phyloP scores from a whole-genome alignment of 2,113 vertebrate genomes.

The Periophthalmodon schlosseri region DNA sequence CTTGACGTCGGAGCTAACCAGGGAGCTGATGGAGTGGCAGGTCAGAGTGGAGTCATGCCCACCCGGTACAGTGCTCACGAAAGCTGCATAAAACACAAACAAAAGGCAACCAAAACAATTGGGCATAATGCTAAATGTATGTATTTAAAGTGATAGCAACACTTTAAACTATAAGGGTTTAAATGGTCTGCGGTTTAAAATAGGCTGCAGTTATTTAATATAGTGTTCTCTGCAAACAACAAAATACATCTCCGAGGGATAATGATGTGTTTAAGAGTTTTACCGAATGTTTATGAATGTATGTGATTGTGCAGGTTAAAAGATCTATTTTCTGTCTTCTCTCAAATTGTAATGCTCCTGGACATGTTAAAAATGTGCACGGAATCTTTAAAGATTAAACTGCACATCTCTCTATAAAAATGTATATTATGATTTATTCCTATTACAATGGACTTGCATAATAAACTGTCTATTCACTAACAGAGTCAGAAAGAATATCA shows the following conservation, averaged over 20 bases:
- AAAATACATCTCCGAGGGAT: neutral
- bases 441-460: constrained; percentile 29
- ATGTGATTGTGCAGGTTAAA: too few species aligned
- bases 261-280: too few species aligned
- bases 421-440: constrained; percentile 57
- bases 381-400: too few species aligned
- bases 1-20: constrained; percentile 77
- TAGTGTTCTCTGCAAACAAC: neutral
- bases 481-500: constrained; percentile 34
- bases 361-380: too few species aligned
- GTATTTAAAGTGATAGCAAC: neutral
- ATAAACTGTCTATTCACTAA: constrained; percentile 5
- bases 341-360: too few species aligned
- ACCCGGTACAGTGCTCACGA: constrained; percentile 78
- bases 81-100: constrained; percentile 74
- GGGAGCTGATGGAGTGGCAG: constrained; percentile 81
- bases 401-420: constrained; percentile 35
- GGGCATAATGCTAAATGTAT: neutral
- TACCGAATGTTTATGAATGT: too few species aligned
- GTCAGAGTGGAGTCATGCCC: constrained; percentile 81
- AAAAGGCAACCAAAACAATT: neutral
- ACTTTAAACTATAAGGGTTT: too few species aligned
- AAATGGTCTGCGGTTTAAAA: too few species aligned
- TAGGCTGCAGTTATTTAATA: neutral
- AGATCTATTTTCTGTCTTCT: too few species aligned